Base-by-base conservation (phyloP, 2,113 vertebrate species). In the Nibea albiflora region DNA sequence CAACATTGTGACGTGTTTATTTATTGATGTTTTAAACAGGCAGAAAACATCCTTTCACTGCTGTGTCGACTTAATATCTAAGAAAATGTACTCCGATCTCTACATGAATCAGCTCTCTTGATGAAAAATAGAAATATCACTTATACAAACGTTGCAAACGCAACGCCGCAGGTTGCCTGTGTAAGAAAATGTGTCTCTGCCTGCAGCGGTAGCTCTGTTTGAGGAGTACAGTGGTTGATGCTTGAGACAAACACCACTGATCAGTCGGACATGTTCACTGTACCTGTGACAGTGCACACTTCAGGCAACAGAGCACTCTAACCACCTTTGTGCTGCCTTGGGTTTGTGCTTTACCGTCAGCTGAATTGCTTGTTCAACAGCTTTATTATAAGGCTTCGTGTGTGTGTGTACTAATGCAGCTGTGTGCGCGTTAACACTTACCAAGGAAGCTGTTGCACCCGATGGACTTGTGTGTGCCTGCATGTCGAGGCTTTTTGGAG, bases 371-470 rank as follows among this genome's bases (percentile, higher is more conserved):
- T 7, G 22, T 69, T 58, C 15, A 58, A 46, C 47, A 31, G 49
- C 31, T 14, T 7, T 52, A 22, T 62, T 74, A 31, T 39, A 67
- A 69, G 19, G 63, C 15, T 8, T 19, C 20, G 22, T 54, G 52
- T 44, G 64, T 20, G 19, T 72, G 49, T 56, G 19, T 3, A 8
- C 76, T 52, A 14, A 19, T 20, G 56, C 2, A 5, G 52, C 68
- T 70, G 76, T 44, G 64, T 42, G 73, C 15, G 73, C 42, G 4
- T 2, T 22, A 76, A 81, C 46, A 89, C 86, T 88, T 39, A 91
- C 88, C 84, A 0, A 50, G 2, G 28, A 61, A 35, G 76, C 56
- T 24, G 64, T 14, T 28, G 22, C 47, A 35, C 24, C 24, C 19
- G 31, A 39, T 10, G 61, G 61, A 76, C 56, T 26, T 22, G 79